Conservation (phyloP, 1,140 invertebrate species). For the Drosophila eugracilis region DNA sequence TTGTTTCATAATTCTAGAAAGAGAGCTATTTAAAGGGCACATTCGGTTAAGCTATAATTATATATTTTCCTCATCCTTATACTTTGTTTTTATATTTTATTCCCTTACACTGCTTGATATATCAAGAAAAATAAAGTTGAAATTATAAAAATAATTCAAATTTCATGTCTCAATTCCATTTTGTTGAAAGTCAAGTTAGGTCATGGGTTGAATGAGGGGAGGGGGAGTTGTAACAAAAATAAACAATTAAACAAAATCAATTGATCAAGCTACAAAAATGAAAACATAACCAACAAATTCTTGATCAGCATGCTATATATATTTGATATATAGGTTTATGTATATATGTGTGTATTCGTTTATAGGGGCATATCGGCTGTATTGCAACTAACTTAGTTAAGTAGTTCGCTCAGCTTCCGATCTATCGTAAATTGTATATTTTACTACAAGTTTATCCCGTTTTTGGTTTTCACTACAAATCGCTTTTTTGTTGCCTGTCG, state of each 20-base stretch:
- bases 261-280: slow-evolving; percentile 24
- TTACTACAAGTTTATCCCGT: slow-evolving; percentile 73
- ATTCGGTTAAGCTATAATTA: slow-evolving; percentile 85
- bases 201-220: slow-evolving; percentile 8
- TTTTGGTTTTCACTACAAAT: slow-evolving; percentile 57
- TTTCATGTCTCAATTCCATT: slow-evolving; percentile 78
- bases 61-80: slow-evolving; percentile 52
- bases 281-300: slow-evolving; percentile 46
- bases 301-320: slow-evolving; percentile 47
- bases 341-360: slow-evolving; percentile 53
- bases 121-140: slow-evolving; percentile 11
- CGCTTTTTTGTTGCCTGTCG: slow-evolving; percentile 58
- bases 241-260: slow-evolving; percentile 46
- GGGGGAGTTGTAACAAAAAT: not conserved
- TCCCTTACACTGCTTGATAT: slow-evolving; percentile 50
- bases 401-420: slow-evolving; percentile 66
- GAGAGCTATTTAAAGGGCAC: slow-evolving; percentile 85
- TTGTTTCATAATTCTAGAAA: slow-evolving; percentile 77
- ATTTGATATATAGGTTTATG: slow-evolving; percentile 29
- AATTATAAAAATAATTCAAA: slow-evolving; percentile 18
- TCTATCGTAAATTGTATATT: slow-evolving; percentile 77
- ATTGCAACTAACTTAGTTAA: slow-evolving; percentile 48
- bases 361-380: slow-evolving; percentile 55
- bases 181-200: slow-evolving; percentile 34
- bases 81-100: slow-evolving; percentile 51